phyloP scores from a whole-genome alignment of 2,888 invertebrate genomes.

The Phyto melanocephala region DNA sequence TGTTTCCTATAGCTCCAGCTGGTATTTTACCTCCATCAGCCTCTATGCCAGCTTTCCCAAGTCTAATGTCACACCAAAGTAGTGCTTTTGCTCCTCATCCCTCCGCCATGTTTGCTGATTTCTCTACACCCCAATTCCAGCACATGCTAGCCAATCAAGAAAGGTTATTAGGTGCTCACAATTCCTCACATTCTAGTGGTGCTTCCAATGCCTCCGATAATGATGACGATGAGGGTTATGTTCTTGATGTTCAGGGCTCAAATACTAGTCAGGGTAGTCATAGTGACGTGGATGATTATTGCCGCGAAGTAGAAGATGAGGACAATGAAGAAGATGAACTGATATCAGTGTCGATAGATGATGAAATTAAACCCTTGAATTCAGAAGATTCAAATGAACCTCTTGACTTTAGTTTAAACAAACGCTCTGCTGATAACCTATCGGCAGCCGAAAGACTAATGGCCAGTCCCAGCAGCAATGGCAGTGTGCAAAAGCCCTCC shows the following conservation, averaged over 20 bases:
- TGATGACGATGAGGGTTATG: constrained; percentile 72
- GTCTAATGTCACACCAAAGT: constrained; percentile 68
- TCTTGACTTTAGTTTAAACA: constrained; percentile 76
- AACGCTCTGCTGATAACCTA: constrained; percentile 64
- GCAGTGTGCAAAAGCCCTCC: constrained; percentile 61
- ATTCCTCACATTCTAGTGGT: constrained; percentile 50
- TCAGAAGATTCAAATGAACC: constrained; percentile 73
- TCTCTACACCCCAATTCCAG: constrained; percentile 61
- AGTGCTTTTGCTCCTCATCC: constrained; percentile 66
- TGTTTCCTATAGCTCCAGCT: constrained; percentile 82
- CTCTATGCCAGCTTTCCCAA: constrained; percentile 83
- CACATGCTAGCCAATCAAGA: constrained; percentile 69
- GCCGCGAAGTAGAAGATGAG: constrained; percentile 68
- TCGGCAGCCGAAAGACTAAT: constrained; percentile 51
- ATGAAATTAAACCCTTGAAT: constrained; percentile 45
- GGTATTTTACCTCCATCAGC: constrained; percentile 76
- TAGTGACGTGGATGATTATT: constrained; percentile 71
- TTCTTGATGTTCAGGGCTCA: constrained; percentile 71
- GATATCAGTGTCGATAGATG: constrained; percentile 64
- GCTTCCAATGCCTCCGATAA: constrained; percentile 64
- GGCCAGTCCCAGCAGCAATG: constrained; percentile 31
- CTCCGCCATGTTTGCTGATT: constrained; percentile 71
- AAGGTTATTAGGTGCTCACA: constrained; percentile 24
- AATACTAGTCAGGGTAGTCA: constrained; percentile 74
- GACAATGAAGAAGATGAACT: constrained; percentile 64